Base-by-base conservation (phyloP, 2,888 invertebrate species). In the Noctua janthe region DNA sequence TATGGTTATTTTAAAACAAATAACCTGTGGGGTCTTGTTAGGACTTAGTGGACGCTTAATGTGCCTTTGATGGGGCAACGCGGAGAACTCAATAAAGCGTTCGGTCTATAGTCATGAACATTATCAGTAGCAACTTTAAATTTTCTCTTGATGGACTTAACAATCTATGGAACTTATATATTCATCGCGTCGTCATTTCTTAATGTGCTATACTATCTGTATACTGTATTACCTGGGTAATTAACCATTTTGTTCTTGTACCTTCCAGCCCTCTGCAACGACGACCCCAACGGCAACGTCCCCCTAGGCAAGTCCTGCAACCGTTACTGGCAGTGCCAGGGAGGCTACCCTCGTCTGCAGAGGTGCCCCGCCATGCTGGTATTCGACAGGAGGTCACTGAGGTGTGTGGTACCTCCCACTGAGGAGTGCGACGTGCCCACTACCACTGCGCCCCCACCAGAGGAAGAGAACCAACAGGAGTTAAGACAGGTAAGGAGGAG, bases 321-420 rank as follows among this genome's bases (percentile, higher is more conserved):
- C 97, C 97, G 99, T 23, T 99, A 99, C 96, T 99, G 99, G 99
- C 99, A 99, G 93, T 99, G 99, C 93, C 99, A 99, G 94, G 99
- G 99, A 10, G 99, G 99, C 0, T 99, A 99, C 95, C 99, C 99
- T 11, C 98, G 99, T 80, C 98, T 99, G 11, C 99, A 99, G 94
- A 97, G 99, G 74, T 99, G 99, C 93, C 99, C 99, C 0, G 99
- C 99, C 62, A 99, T 99, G 98, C 95, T 99, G 92, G 99, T 99
- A 17, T 99, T 99, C 96, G 99, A 99, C 96, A 97, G 98, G 89
- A 97, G 98, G 87, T 98, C 99, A 0, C 95, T 98, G 89, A 97
- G 99, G 88, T 99, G 99, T 94, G 98, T 99, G 54, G 98, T 99
- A 13, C 99, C 99, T 0, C 99, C 99, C 11, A 99, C 99, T 59